These are phyloP conservation scores for Lytechinus pictus DNA, from an alignment of 35 echinoderm and acorn worm genomes.

Conservation along the genomic window DNA sequence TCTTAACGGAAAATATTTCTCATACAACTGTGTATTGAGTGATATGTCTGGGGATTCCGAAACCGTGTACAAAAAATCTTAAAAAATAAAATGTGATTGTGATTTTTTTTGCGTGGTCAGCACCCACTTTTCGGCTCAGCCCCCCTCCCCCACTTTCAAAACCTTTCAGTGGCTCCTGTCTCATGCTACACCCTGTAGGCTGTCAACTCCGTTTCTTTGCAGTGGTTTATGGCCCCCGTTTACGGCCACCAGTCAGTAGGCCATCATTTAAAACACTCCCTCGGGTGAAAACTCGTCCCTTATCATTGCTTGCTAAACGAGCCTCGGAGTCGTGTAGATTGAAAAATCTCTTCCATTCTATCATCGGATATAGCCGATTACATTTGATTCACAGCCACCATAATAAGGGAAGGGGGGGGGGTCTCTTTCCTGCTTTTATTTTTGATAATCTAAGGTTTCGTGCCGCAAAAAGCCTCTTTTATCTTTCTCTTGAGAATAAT, in stretches of 20 bases:
- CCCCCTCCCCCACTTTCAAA: too few relatives aligned
- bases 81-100: too few relatives aligned
- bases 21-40: too few relatives aligned
- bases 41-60: too few relatives aligned
- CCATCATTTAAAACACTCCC: constrained; percentile 6
- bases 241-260: not conserved
- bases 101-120: too few relatives aligned
- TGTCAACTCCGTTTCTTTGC: not conserved
- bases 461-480: not conserved
- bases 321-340: not conserved
- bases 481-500: not conserved
- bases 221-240: not conserved
- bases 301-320: not conserved
- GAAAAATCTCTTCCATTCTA: not conserved
- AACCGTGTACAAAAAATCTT: too few relatives aligned
- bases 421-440: not conserved
- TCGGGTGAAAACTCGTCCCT: not conserved
- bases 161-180: too few relatives aligned
- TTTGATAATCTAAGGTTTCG: not conserved
- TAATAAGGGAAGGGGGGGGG: not conserved
- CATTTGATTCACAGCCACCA: constrained; percentile 1
- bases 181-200: not conserved
- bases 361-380: constrained; percentile 1
- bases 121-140: not conserved
- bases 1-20: too few relatives aligned